Evolutionary conservation across 2,113 vertebrate genomes (phyloP).

Genomic region (Thermophis baileyi): DNA sequence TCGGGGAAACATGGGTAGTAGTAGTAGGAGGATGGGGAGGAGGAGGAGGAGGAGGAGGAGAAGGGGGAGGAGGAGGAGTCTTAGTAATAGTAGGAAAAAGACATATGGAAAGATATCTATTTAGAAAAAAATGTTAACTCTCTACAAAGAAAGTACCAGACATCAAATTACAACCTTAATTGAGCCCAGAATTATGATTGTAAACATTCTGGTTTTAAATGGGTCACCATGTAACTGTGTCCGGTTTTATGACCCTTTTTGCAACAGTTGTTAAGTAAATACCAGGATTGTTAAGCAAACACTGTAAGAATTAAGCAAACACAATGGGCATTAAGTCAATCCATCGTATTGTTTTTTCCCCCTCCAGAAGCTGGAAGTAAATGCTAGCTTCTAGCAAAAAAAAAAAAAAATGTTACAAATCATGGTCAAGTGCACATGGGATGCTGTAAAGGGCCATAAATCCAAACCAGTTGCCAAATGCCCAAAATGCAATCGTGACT

Average conservation of each 20-base stretch:
- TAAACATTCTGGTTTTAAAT: not conserved
- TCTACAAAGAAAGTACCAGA: not conserved
- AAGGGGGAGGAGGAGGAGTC: not conserved
- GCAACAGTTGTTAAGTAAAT: not conserved
- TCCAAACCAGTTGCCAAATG: not conserved
- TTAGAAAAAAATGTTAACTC: not conserved
- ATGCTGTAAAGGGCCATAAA: not conserved
- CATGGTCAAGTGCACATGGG: not conserved
- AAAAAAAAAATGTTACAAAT: not conserved
- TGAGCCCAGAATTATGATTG: not conserved
- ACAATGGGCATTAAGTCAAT: not conserved
- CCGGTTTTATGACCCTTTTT: not conserved
- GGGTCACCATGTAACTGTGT: not conserved
- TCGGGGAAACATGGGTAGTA: too few relatives aligned
- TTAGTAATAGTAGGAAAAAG: not conserved
- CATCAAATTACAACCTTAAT: not conserved
- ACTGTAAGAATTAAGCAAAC: not conserved
- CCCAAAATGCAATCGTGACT: not conserved
- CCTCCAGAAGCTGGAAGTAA: not conserved
- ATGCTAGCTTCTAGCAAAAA: not conserved
- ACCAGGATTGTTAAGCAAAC: not conserved
- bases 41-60: not conserved
- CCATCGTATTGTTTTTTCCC: fast-evolving
- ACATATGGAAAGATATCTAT: not conserved
- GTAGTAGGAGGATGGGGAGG: too few relatives aligned